These are phyloP conservation scores for Myotis vivesi DNA, from an alignment of 2,797 vertebrate genomes.

Conservation along the genomic window DNA sequence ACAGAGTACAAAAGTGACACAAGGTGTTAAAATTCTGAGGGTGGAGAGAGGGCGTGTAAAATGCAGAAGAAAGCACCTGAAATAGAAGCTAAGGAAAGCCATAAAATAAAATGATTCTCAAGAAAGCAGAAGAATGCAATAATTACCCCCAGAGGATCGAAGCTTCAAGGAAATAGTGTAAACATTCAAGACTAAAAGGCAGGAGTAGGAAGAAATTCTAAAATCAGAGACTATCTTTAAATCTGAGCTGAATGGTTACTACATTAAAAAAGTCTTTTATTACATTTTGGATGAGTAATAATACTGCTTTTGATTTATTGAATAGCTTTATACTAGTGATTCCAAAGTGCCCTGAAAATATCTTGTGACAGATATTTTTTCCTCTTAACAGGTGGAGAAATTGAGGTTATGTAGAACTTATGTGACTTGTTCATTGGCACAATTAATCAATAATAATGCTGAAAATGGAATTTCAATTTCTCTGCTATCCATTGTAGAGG, in stretches of 20 bases:
- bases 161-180: conserved; percentile 59
- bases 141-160: conserved; percentile 61
- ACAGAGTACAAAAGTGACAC: conserved; percentile 57
- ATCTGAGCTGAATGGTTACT: conserved; percentile 50
- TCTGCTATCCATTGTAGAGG: not conserved
- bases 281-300: conserved; percentile 63
- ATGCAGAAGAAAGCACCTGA: conserved; percentile 52
- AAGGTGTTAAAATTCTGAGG: conserved; percentile 61
- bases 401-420: conserved; percentile 21
- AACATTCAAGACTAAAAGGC: conserved; percentile 62
- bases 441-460: conserved; percentile 45
- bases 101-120: conserved; percentile 67
- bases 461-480: conserved; percentile 46
- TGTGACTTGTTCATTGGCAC: conserved; percentile 52
- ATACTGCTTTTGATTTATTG: conserved; percentile 42
- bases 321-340: conserved; percentile 45
- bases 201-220: conserved; percentile 57
- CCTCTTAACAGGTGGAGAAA: conserved; percentile 56
- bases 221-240: conserved; percentile 61
- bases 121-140: conserved; percentile 69
- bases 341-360: conserved; percentile 61
- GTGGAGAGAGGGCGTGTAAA: conserved; percentile 49
- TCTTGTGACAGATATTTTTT: conserved; percentile 37
- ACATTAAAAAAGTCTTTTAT: conserved; percentile 37
- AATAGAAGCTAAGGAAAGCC: conserved; percentile 66